phyloP scores from a whole-genome alignment of 2,888 invertebrate genomes.

The Cerastoderma edule region DNA sequence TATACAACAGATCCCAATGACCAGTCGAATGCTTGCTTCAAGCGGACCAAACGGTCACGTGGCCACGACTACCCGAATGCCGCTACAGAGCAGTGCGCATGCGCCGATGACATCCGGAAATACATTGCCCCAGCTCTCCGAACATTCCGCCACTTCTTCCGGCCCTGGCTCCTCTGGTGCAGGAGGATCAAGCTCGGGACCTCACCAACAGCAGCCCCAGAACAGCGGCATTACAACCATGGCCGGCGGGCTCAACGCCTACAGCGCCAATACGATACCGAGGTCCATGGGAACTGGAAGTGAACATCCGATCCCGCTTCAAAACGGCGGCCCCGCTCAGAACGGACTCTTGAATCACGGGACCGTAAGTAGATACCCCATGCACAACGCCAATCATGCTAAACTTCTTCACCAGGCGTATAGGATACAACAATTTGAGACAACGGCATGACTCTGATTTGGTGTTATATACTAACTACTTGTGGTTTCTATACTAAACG shows the following conservation, averaged over 20 bases:
- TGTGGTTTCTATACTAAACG: too few species aligned
- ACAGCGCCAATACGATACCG: conserved; percentile 46
- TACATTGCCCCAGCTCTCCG: conserved; percentile 26
- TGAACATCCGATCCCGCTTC: conserved; percentile 54
- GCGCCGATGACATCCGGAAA: conserved; percentile 40
- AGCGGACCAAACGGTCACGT: conserved; percentile 43
- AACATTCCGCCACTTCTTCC: conserved; percentile 40
- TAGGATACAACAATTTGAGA: conserved; percentile 69
- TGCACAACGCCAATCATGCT: conserved; percentile 65
- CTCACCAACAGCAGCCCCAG: conserved; percentile 33
- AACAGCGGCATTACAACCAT: conserved; percentile 60
- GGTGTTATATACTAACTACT: too few species aligned
- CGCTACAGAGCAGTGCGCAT: conserved; percentile 48
- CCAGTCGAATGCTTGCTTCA: conserved; percentile 49
- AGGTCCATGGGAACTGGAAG: conserved; percentile 37
- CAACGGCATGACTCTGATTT: conserved; percentile 54
- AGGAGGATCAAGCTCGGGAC: conserved; percentile 25
- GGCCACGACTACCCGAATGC: conserved; percentile 47
- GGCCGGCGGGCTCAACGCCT: conserved; percentile 60
- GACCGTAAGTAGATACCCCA: conserved; percentile 50
- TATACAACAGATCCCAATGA: conserved; percentile 52
- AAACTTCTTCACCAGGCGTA: conserved; percentile 68
- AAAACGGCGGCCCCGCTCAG: conserved; percentile 63
- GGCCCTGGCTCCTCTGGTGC: conserved; percentile 9
- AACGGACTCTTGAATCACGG: conserved; percentile 49